phyloP scores from a whole-genome alignment of 2,888 invertebrate genomes.

The Microdon myrmicae region DNA sequence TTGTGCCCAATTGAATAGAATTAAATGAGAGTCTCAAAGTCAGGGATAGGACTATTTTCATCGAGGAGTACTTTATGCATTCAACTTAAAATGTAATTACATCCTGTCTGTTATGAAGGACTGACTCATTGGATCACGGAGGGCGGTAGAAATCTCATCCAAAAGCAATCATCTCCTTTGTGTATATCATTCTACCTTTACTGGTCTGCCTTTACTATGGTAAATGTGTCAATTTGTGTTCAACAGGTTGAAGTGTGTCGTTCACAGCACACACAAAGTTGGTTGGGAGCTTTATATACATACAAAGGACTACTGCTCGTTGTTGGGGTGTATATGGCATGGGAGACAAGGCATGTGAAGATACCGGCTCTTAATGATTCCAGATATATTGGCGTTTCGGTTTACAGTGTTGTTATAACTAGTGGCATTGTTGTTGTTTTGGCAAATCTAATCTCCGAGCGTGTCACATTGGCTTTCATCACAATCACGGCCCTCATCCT shows the following conservation, averaged over 20 bases:
- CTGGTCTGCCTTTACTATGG: no score
- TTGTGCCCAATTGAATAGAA: constrained; percentile 8
- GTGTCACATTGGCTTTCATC: constrained; percentile 82
- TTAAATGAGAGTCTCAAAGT: constrained; percentile 21
- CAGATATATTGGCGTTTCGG: constrained; percentile 92
- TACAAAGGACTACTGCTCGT: constrained; percentile 89
- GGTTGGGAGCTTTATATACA: constrained; percentile 89
- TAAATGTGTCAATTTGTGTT: constrained; percentile 25
- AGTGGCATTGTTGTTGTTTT: constrained; percentile 87
- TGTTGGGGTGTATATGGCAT: constrained; percentile 94
- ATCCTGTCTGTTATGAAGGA: constrained; percentile 29
- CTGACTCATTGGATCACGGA: constrained; percentile 15
- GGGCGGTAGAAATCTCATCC: constrained; percentile 10
- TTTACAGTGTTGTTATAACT: constrained; percentile 90
- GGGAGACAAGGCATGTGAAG: constrained; percentile 93
- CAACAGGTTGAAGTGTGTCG: constrained; percentile 88
- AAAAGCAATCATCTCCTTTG: constrained; percentile 25
- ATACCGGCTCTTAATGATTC: constrained; percentile 93
- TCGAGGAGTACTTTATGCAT: constrained; percentile 11
- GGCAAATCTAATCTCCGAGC: constrained; percentile 87
- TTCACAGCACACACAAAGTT: constrained; percentile 86
- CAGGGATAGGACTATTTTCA: no score
- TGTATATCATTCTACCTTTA: constrained; percentile 13
- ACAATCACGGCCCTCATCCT: constrained; percentile 86
- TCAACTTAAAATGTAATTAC: constrained; percentile 48